Evolutionary conservation across 2,888 invertebrate genomes (phyloP).

Genomic region (Mechanitis messenoides): DNA sequence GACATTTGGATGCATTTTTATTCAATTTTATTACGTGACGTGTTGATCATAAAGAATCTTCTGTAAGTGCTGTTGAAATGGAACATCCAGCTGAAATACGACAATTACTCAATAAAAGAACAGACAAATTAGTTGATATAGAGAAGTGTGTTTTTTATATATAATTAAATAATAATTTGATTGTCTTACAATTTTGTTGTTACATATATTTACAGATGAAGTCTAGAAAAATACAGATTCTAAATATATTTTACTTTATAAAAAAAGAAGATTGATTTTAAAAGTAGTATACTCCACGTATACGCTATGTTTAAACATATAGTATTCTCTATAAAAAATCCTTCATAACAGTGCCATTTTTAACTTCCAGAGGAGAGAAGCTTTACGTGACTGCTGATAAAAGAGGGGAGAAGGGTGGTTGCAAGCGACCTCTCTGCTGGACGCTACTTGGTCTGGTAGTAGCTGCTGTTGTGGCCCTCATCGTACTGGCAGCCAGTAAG

Average conservation of each 20-base stretch:
- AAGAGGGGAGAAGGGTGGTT: slow-evolving; percentile 81
- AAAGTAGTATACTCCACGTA: no score
- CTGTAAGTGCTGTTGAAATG: slow-evolving; percentile 12
- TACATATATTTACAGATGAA: no score
- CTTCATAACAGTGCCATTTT: neutral
- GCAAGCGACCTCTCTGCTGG: slow-evolving; percentile 84
- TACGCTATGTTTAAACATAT: no score
- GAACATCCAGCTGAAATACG: slow-evolving; percentile 21
- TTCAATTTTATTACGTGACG: neutral
- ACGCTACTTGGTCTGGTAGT: slow-evolving; percentile 80
- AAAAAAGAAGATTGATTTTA: no score
- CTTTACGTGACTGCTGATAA: slow-evolving; percentile 89
- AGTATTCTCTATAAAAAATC: no score
- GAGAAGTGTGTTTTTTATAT: slow-evolving; percentile 36
- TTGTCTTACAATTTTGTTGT: neutral
- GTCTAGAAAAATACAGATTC: no score
- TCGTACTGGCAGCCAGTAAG: slow-evolving; percentile 86
- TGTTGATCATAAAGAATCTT: neutral
- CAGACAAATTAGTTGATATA: slow-evolving; percentile 28
- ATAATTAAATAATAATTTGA: slow-evolving; percentile 6
- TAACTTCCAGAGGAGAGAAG: slow-evolving; percentile 84
- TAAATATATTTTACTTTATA: no score
- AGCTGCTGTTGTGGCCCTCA: slow-evolving; percentile 80
- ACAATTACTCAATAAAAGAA: slow-evolving; percentile 18
- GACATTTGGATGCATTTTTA: slow-evolving; percentile 17